Percentiles rank a stretch among this genome's conserved stretches.
Conservation (phyloP, 2,113 vertebrate genomes). For the Cettia cetti region DNA sequence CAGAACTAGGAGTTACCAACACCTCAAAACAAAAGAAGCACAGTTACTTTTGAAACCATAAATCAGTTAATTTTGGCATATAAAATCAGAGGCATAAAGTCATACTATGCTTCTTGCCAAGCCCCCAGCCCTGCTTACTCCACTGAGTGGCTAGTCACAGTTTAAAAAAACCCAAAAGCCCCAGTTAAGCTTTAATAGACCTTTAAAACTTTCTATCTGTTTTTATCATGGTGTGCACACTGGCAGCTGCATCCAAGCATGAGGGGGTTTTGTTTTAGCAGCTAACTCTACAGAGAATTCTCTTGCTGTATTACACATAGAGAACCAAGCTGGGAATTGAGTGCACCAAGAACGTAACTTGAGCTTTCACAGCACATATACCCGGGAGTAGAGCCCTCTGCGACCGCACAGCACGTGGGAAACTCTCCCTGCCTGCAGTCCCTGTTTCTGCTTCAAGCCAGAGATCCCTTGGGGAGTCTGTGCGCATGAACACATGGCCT, state of each 20-base stretch:
- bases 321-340: not conserved
- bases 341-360: not conserved
- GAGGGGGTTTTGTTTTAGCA: not conserved
- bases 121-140: not conserved
- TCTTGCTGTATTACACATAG: accelerated
- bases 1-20: not conserved
- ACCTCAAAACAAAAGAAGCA: not conserved
- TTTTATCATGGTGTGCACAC: not conserved
- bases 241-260: not conserved
- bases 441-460: not conserved
- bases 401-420: accelerated
- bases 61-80: not conserved
- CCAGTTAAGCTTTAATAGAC: not conserved
- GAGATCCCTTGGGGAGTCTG: not conserved
- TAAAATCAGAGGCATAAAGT: not conserved
- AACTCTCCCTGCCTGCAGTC: not conserved
- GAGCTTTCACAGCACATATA: not conserved
- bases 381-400: not conserved
- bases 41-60: not conserved
- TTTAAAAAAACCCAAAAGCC: not conserved
- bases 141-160: not conserved
- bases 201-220: not conserved
- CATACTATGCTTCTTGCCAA: not conserved
- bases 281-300: not conserved
- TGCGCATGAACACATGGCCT: not conserved